Conservation (phyloP, 1,140 invertebrate genomes). For the Calliopsis andreniformis region DNA sequence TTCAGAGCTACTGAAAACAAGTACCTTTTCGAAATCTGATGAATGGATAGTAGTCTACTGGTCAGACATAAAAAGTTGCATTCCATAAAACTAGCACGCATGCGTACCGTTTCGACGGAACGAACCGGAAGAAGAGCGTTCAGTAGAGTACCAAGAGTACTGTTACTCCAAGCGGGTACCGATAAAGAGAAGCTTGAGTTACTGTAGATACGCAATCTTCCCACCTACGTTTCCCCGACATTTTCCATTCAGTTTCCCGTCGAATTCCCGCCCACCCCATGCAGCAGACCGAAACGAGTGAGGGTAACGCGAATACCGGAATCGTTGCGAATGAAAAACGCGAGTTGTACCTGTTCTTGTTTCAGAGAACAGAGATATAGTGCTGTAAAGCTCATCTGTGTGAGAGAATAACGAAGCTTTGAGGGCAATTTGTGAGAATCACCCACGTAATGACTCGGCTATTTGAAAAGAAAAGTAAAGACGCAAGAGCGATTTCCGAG, state of each 20-base stretch:
- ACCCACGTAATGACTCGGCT: too few relatives aligned
- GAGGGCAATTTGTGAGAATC: too few relatives aligned
- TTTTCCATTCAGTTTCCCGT: constrained; percentile 42
- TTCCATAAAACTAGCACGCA: constrained; percentile 40
- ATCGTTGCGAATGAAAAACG: background rate
- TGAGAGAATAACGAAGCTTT: background rate
- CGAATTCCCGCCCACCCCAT: background rate
- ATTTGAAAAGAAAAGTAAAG: constrained; percentile 13
- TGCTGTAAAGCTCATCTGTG: background rate
- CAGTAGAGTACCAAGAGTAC: constrained; percentile 28
- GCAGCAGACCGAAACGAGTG: background rate
- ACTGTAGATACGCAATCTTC: constrained; percentile 25
- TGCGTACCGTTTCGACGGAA: constrained; percentile 4
- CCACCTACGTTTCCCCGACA: constrained; percentile 32
- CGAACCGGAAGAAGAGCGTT: constrained; percentile 28
- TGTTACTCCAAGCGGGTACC: constrained; percentile 10
- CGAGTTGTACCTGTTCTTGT: background rate
- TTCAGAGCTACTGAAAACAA: too few relatives aligned
- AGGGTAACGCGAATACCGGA: background rate
- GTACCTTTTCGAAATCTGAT: background rate
- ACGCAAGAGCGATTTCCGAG: constrained; percentile 30
- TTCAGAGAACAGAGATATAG: too few relatives aligned
- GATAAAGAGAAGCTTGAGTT: constrained; percentile 3
- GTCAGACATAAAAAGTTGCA: background rate
- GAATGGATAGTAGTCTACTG: constrained; percentile 2